Evolutionary conservation across 2,113 vertebrate genomes (phyloP).

Genomic region (Larimichthys polyactis): DNA sequence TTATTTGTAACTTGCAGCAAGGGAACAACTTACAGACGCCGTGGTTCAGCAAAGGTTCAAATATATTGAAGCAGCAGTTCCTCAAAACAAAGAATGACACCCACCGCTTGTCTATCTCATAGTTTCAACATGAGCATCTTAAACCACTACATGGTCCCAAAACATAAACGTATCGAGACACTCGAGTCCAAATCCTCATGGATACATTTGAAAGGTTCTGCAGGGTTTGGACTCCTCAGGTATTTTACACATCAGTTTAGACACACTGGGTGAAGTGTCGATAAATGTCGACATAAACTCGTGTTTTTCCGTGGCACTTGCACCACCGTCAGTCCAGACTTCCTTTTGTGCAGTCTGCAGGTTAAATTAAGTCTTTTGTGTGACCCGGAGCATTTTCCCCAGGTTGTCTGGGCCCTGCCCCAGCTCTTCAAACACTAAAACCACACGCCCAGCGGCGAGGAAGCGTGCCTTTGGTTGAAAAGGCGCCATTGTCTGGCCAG

Average conservation of each 20-base stretch:
- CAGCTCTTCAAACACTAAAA: conserved; percentile 47
- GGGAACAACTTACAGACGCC: no score
- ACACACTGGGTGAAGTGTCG: neutral
- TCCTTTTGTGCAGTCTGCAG: conserved; percentile 37
- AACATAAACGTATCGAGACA: no score
- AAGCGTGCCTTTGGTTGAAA: conserved; percentile 44
- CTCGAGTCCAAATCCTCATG: no score
- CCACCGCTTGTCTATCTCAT: no score
- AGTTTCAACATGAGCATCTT: no score
- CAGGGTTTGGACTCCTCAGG: neutral
- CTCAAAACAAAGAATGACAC: no score
- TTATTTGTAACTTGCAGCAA: no score
- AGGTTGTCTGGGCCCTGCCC: conserved; percentile 57
- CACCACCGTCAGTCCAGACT: neutral
- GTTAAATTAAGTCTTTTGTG: conserved; percentile 63
- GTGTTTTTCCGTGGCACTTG: neutral
- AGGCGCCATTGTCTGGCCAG: conserved; percentile 47
- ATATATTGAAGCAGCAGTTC: no score
- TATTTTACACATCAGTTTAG: neutral
- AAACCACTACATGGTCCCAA: no score
- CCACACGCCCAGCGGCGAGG: conserved; percentile 56
- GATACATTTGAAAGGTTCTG: no score
- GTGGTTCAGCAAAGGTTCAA: no score
- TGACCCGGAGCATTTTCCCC: conserved; percentile 46
- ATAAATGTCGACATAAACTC: no score